Evolutionary conservation across 2,797 vertebrate species (phyloP).

Genomic region (Nothura maculosa): DNA sequence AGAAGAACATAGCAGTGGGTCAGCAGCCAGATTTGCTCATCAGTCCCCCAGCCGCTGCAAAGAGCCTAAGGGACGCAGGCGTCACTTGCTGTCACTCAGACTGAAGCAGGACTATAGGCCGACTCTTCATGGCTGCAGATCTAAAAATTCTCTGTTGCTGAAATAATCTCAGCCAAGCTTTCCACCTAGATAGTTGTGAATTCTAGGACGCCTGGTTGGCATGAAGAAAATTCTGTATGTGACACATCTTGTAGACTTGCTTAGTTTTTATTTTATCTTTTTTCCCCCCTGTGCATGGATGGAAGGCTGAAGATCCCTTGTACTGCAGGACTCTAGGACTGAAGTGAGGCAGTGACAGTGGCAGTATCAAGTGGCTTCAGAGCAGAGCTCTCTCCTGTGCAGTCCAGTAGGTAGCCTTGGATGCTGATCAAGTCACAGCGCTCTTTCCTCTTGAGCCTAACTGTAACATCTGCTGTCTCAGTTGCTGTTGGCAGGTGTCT

Average conservation of each 20-base stretch:
- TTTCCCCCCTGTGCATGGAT: not conserved
- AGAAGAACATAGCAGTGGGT: not conserved
- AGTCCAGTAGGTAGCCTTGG: rapidly evolving
- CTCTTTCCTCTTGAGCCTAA: not conserved
- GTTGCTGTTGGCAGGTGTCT: not conserved
- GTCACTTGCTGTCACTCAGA: not conserved
- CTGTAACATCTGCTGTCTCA: not conserved
- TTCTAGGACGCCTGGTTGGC: not conserved
- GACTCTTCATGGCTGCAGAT: not conserved
- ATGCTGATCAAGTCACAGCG: not conserved
- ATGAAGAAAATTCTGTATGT: not conserved
- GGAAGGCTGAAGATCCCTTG: not conserved
- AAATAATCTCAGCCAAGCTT: not conserved
- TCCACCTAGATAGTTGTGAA: not conserved
- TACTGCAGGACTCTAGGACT: not conserved
- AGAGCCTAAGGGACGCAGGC: not conserved
- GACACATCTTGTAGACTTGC: not conserved
- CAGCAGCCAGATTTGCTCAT: conserved; percentile 20
- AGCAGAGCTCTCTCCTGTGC: not conserved
- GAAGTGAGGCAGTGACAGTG: not conserved
- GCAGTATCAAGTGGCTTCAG: not conserved
- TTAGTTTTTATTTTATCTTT: not conserved
- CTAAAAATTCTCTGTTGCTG: not conserved
- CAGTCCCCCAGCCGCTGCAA: not conserved
- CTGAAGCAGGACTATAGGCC: not conserved